These are phyloP conservation scores for Meghimatium bilineatum DNA, from an alignment of 2,888 invertebrate genomes.

Conservation along the genomic window DNA sequence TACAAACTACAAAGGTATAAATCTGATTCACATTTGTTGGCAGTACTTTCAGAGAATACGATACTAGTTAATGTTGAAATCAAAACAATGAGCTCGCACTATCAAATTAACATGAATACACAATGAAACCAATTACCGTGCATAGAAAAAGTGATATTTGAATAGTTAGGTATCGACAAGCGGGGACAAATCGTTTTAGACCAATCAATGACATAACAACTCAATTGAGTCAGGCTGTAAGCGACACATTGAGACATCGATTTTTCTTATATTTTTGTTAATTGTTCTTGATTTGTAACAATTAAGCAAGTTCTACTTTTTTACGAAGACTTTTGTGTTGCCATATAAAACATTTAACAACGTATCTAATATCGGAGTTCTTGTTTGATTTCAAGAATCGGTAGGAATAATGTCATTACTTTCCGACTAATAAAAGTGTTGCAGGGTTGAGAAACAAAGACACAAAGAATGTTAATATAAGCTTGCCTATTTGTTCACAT, in stretches of 20 bases:
- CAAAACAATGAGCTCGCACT: neutral
- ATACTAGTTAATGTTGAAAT: neutral
- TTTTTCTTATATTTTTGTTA: neutral
- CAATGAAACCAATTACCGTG: neutral
- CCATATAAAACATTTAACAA: neutral
- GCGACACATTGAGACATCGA: neutral
- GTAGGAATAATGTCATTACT: too few species aligned
- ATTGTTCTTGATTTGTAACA: neutral
- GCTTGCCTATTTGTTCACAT: too few species aligned
- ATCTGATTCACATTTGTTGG: neutral
- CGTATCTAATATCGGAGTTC: too few species aligned
- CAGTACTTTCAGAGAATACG: neutral
- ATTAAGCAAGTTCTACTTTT: neutral
- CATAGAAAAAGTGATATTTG: conserved; percentile 4
- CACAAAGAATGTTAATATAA: too few species aligned
- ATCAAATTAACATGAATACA: conserved; percentile 2
- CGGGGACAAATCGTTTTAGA: neutral
- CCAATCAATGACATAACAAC: conserved; percentile 12
- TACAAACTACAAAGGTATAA: neutral
- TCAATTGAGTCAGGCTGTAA: neutral
- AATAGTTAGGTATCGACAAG: neutral
- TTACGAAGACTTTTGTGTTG: neutral
- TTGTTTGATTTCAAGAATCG: too few species aligned
- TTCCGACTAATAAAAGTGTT: too few species aligned
- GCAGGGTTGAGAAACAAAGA: too few species aligned